Percentiles rank a stretch among this genome's conserved stretches.
These are phyloP conservation scores for Isichthys henryi DNA, from an alignment of 2,113 vertebrate genomes.

Conservation along the genomic window DNA sequence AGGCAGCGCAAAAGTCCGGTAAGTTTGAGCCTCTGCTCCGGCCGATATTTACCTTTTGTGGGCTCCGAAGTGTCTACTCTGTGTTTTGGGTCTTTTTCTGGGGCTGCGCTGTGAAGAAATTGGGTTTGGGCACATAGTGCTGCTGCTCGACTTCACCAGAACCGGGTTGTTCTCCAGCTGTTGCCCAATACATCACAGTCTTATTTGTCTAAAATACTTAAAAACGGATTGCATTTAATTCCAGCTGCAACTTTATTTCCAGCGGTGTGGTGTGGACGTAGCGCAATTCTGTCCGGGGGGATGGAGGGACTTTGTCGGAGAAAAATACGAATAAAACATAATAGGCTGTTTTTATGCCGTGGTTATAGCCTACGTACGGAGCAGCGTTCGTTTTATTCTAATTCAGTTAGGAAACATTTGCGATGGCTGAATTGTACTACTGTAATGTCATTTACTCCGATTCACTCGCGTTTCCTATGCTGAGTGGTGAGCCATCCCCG, in stretches of 20 bases:
- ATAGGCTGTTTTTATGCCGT: background rate
- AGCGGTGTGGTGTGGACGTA: conserved; percentile 43
- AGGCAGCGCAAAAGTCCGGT: background rate
- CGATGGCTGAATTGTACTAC: background rate
- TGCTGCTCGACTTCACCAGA: conserved; percentile 13
- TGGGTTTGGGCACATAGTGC: background rate
- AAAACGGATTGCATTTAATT: background rate
- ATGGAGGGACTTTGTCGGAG: conserved; percentile 28
- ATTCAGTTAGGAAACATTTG: background rate
- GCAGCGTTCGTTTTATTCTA: background rate
- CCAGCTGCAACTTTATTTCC: conserved; percentile 51
- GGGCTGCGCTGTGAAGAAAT: background rate
- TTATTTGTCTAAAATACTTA: conserved; percentile 10
- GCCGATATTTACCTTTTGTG: background rate
- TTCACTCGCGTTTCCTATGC: background rate
- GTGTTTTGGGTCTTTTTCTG: background rate
- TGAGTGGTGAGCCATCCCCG: background rate
- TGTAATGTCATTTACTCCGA: background rate
- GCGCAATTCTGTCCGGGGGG: conserved; percentile 55
- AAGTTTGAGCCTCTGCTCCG: background rate
- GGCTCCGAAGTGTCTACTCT: background rate
- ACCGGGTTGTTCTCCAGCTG: conserved; percentile 51
- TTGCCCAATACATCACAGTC: conserved; percentile 40
- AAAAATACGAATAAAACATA: background rate
- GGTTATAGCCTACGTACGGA: background rate